Evolutionary conservation across 1,140 invertebrate genomes (phyloP).

Genomic region (Adoxophyes honmai): DNA sequence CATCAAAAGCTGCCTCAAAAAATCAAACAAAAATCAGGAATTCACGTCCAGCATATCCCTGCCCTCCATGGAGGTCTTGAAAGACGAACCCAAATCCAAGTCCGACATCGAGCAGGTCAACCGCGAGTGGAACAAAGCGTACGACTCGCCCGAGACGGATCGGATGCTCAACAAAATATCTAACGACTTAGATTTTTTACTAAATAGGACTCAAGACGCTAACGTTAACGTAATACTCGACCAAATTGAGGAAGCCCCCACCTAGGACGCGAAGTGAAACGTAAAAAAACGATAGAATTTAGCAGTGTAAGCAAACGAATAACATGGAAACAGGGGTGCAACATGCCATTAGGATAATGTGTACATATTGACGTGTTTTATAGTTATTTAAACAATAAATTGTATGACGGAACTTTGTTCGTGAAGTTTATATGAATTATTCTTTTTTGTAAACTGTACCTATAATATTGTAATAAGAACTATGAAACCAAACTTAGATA

Average conservation of each 20-base stretch:
- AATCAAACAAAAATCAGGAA: slow-evolving; percentile 43
- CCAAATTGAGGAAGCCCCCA: slow-evolving; percentile 58
- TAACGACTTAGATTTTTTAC: slow-evolving; percentile 85
- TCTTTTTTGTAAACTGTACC: slow-evolving; percentile 1
- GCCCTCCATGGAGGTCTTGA: slow-evolving; percentile 57
- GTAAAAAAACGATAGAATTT: slow-evolving; percentile 10
- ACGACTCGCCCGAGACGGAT: slow-evolving; percentile 65
- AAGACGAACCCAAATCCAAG: slow-evolving; percentile 48
- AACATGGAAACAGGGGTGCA: slow-evolving; percentile 51
- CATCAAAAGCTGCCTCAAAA: slow-evolving; percentile 73
- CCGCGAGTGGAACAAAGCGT: slow-evolving; percentile 58
- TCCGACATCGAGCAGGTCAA: slow-evolving; percentile 63
- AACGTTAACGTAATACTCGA: slow-evolving; percentile 38
- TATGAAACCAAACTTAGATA: no score
- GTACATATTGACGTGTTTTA: slow-evolving; percentile 21
- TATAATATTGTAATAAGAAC: neutral
- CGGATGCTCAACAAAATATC: slow-evolving; percentile 85
- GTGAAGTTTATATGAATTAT: slow-evolving; percentile 1
- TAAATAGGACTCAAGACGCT: slow-evolving; percentile 78
- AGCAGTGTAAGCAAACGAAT: slow-evolving; percentile 28
- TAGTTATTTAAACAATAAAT: neutral
- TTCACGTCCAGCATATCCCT: slow-evolving; percentile 59
- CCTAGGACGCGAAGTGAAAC: slow-evolving; percentile 33
- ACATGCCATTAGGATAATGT: slow-evolving; percentile 20
- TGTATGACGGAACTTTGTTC: slow-evolving; percentile 8